phyloP scores from a whole-genome alignment of 1,140 invertebrate genomes.

The Teleogryllus occipitalis region DNA sequence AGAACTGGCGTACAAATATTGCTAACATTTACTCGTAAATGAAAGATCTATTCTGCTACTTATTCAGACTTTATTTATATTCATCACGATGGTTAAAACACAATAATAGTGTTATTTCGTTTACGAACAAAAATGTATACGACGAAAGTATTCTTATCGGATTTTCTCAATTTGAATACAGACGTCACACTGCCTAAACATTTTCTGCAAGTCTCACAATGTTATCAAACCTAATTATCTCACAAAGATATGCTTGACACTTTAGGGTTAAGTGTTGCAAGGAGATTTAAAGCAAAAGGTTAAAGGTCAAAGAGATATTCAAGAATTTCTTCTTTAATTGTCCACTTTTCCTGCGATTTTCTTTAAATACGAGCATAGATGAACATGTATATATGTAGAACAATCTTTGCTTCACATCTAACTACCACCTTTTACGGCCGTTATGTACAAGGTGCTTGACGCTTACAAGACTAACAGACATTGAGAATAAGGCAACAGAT shows the following conservation, averaged over 20 bases:
- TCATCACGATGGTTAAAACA: not conserved
- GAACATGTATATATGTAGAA: conserved; percentile 1
- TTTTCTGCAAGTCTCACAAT: not conserved
- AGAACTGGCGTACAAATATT: not conserved
- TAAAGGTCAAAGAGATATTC: not conserved
- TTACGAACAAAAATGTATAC: too few relatives aligned
- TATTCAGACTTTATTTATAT: not conserved
- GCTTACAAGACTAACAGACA: conserved; percentile 12
- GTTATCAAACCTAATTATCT: not conserved
- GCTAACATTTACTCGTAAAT: not conserved
- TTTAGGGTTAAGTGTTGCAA: not conserved
- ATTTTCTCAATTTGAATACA: too few relatives aligned
- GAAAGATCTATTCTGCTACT: not conserved
- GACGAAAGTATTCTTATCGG: too few relatives aligned
- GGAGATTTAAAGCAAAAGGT: not conserved
- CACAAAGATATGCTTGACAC: not conserved
- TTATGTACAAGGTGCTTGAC: not conserved
- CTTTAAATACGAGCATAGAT: not conserved
- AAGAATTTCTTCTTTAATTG: not conserved
- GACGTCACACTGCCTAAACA: too few relatives aligned
- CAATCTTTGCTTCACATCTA: conserved; percentile 4
- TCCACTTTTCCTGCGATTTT: not conserved
- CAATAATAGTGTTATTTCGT: not conserved
- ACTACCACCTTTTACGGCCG: not conserved
- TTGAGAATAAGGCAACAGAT: conserved; percentile 19